Percentiles rank a stretch among this genome's conserved stretches.
phyloP scores from a whole-genome alignment of 2,888 invertebrate species.

The Oegoconia quadripuncta region DNA sequence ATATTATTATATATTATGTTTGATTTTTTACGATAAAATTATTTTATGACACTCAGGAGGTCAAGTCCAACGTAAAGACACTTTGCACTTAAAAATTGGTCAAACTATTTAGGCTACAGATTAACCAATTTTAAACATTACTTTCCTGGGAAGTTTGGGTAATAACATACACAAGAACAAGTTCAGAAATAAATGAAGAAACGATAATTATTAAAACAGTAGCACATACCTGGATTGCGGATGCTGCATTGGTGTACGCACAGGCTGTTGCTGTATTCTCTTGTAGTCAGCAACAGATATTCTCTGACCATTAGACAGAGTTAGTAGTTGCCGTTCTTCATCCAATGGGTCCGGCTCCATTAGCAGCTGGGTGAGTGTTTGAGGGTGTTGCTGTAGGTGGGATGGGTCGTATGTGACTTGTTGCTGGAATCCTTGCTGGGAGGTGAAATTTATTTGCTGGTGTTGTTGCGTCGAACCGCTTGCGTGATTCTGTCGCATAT shows the following conservation, averaged over 20 bases:
- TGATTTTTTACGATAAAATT: no score
- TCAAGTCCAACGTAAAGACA: no score
- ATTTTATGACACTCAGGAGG: no score
- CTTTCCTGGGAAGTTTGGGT: no score
- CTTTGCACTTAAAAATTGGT: no score
- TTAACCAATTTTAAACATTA: no score
- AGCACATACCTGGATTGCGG: conserved; percentile 16
- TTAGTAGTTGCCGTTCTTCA: conserved; percentile 62
- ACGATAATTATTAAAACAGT: conserved; percentile 1
- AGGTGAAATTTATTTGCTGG: conserved; percentile 46
- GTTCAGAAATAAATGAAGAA: not conserved
- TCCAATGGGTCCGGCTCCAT: conserved; percentile 59
- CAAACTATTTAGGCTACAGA: no score
- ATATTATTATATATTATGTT: no score
- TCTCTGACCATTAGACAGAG: conserved; percentile 61
- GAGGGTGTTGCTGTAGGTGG: conserved; percentile 47
- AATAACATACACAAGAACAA: no score
- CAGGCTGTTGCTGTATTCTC: conserved; percentile 55
- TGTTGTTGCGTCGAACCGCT: conserved; percentile 26
- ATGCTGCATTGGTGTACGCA: conserved; percentile 51
- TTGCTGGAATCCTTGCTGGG: conserved; percentile 45
- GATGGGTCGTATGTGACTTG: conserved; percentile 47
- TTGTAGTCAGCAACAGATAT: conserved; percentile 69
- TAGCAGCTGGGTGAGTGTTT: conserved; percentile 47
- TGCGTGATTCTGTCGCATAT: conserved; percentile 39